These are phyloP conservation scores for Anas platyrhynchos DNA, from an alignment of 2,113 vertebrate species.

Conservation along the genomic window DNA sequence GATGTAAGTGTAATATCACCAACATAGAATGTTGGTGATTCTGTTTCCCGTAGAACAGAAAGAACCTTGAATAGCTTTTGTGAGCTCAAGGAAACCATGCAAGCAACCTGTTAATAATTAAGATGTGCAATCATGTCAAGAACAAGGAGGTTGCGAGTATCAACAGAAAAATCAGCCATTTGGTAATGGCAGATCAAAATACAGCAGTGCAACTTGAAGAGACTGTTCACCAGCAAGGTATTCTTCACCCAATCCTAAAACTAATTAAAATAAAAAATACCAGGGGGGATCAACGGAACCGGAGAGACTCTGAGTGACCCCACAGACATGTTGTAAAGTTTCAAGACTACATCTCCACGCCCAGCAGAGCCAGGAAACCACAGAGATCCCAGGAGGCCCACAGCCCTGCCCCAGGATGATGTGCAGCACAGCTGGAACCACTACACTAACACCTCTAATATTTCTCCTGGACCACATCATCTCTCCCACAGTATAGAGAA, in stretches of 20 bases:
- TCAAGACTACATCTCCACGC: neutral
- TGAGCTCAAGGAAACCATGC: neutral
- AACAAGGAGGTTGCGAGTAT: neutral
- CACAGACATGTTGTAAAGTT: neutral
- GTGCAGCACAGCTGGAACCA: neutral
- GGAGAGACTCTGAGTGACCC: neutral
- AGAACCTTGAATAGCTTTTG: neutral
- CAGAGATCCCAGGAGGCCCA: neutral
- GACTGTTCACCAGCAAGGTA: neutral
- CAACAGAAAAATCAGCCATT: neutral
- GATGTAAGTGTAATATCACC: neutral
- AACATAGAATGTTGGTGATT: neutral
- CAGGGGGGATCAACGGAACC: neutral
- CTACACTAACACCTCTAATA: rapidly evolving
- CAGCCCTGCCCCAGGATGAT: neutral
- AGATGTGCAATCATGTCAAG: neutral
- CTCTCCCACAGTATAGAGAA: neutral
- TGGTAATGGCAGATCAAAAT: neutral
- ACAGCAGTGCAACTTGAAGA: neutral
- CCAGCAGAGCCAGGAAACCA: neutral
- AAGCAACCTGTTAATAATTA: neutral
- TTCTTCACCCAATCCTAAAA: neutral
- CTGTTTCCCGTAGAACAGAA: neutral
- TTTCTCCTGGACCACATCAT: neutral
- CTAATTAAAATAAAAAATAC: neutral